Evolutionary conservation across 2,113 vertebrate genomes (phyloP).

Genomic region (Promerops cafer): DNA sequence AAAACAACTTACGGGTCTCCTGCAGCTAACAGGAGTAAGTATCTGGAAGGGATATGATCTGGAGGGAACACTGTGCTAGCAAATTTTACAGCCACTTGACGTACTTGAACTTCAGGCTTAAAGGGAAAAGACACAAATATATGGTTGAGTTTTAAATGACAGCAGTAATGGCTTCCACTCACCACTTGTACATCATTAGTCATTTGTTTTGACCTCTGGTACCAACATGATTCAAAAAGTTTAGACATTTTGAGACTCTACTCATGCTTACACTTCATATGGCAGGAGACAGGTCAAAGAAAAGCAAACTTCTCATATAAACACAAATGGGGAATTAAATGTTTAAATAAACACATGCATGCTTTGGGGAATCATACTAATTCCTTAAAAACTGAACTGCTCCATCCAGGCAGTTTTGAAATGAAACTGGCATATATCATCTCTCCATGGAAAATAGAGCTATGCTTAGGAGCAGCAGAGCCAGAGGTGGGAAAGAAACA

Average conservation of each 20-base stretch:
- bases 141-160: not conserved
- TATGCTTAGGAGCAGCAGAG: not conserved
- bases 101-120: constrained; percentile 96
- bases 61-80: constrained; percentile 91
- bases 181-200: not conserved
- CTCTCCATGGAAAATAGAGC: not conserved
- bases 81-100: constrained; percentile 97
- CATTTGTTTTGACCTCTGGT: not conserved
- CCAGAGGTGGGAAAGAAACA: not conserved
- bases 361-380: not conserved
- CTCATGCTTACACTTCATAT: not conserved
- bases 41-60: constrained; percentile 96
- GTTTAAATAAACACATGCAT: not conserved
- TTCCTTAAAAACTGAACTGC: not conserved
- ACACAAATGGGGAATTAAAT: not conserved
- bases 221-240: not conserved
- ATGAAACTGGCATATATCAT: not conserved
- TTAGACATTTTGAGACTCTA: not conserved
- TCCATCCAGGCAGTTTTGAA: not conserved
- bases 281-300: not conserved
- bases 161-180: not conserved
- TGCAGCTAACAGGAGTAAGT: constrained; percentile 90
- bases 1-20: constrained; percentile 90
- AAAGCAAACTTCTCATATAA: not conserved
- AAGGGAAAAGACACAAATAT: not conserved